Base-by-base conservation (phyloP, 2,797 vertebrate species). In the Danio albolineatus region DNA sequence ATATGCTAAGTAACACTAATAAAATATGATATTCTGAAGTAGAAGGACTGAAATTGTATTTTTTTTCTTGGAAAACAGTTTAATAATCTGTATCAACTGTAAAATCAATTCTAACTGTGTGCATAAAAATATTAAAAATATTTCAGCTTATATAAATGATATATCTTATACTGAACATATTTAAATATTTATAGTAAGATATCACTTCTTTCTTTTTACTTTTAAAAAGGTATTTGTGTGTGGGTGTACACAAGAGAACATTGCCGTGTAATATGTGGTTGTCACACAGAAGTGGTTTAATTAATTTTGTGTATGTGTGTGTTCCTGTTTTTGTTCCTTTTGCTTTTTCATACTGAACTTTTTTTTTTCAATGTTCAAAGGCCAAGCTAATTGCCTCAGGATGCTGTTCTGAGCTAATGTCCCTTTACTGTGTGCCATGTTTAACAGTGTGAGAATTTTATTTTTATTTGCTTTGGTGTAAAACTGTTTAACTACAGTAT, bases 331-430 rank as follows among this genome's bases (percentile, higher is more conserved):
- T 5, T 51, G 51, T 28, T 28, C 28, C 28, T 28, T 28, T 28
- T 53, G 16, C 0, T 51, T 53, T 69, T 69, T 38, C 16, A 69
- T 12, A 53, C 17, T 53, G 9, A 53, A 69, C 46, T 38, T 38
- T n/a, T 17, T n/a, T 17, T 69, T 69, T 69, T 53, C 66, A 39
- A 28, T 6, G 5, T 69, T 51, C 66, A 38, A 51, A 51, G 66
- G 9, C 66, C 66, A 17, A 69, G 66, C 51, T 69, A 69, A 39
- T 51, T 69, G 28, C 46, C 28, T 69, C 16, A 10, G 16, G 66
- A 38, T 38, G 66, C 21, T 53, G 28, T 53, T 38, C 66, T 51
- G 5, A 17, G 38, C 48, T 69, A 38, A 51, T 69, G 13, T 28
- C 28, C 46, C 46, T 28, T 38, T 69, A 38, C 28, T 4, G 10